Evolutionary conservation across 2,888 invertebrate genomes (phyloP).

Genomic region (Cyrtodaria siliqua): DNA sequence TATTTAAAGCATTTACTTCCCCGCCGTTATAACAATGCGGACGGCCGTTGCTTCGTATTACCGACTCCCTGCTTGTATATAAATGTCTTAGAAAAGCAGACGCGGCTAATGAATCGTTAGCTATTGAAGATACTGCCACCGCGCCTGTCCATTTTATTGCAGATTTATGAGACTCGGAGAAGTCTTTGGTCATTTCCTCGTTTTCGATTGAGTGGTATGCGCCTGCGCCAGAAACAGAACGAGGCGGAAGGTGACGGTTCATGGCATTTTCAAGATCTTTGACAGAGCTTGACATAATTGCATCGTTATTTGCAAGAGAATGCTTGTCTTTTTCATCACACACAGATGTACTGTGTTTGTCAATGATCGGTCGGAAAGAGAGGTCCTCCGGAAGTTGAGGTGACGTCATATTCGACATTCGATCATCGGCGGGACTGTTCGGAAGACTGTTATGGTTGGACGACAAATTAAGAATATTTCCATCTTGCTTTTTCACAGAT

Average conservation of each 20-base stretch:
- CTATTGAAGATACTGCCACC: conserved; percentile 74
- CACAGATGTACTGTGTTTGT: conserved; percentile 19
- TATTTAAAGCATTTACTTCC: conserved; percentile 88
- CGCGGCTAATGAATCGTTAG: conserved; percentile 90
- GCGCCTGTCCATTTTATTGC: conserved; percentile 97
- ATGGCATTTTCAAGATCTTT: conserved; percentile 98
- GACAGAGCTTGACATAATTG: conserved; percentile 88
- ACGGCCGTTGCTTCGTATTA: conserved; percentile 91
- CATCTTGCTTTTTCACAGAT: conserved; percentile 20
- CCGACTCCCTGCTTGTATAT: conserved; percentile 97
- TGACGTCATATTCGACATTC: conserved; percentile 9
- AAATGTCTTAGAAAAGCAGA: conserved; percentile 95
- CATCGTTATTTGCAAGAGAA: conserved; percentile 9
- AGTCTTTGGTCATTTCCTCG: conserved; percentile 8
- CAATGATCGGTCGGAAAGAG: conserved; percentile 31
- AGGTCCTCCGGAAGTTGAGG: conserved; percentile 53
- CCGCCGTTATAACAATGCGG: conserved; percentile 77
- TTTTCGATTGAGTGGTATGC: neutral
- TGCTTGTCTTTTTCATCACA: conserved; percentile 3
- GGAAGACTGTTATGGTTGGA: conserved; percentile 22
- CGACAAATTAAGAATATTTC: conserved; percentile 25
- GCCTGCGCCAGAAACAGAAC: conserved; percentile 4
- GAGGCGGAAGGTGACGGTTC: conserved; percentile 94
- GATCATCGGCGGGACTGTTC: conserved; percentile 25
- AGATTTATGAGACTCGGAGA: conserved; percentile 75